A percentile compares a stretch with the other conserved stretches of the same genome.
phyloP scores from a whole-genome alignment of 1,140 invertebrate genomes.

The Caerostris extrusa region DNA sequence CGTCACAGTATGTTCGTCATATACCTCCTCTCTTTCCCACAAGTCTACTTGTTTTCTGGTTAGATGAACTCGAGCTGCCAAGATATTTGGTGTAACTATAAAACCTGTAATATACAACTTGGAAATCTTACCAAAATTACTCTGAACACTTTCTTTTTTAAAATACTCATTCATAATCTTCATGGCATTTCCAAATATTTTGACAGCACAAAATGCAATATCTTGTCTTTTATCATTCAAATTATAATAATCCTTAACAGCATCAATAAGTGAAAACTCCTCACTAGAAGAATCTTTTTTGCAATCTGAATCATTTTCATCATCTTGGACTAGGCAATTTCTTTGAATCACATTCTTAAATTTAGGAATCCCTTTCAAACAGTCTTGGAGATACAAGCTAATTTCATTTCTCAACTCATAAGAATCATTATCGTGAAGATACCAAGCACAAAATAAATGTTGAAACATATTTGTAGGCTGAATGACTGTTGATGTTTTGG shows the following conservation, averaged over 20 bases:
- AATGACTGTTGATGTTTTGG: background rate
- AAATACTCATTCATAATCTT: conserved; percentile 52
- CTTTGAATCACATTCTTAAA: background rate
- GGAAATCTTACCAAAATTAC: conserved; percentile 58
- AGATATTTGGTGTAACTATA: conserved; percentile 39
- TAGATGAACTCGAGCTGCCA: conserved; percentile 59
- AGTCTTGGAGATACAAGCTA: conserved; percentile 47
- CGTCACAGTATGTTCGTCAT: background rate
- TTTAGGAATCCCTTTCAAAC: conserved; percentile 37
- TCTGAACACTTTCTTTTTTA: background rate
- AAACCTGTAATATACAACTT: conserved; percentile 56
- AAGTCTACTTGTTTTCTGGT: conserved; percentile 46
- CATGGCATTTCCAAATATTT: background rate
- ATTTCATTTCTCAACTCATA: conserved; percentile 11
- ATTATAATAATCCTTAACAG: background rate
- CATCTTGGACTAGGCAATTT: background rate
- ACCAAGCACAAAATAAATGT: conserved; percentile 68
- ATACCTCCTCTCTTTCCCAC: conserved; percentile 39
- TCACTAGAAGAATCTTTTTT: background rate
- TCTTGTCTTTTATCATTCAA: conserved; percentile 63
- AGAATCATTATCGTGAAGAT: conserved; percentile 64
- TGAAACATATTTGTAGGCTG: conserved; percentile 44
- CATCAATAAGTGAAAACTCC: background rate
- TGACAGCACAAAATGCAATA: conserved; percentile 32
- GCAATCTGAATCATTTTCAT: too few relatives aligned